phyloP scores from a whole-genome alignment of 2,888 invertebrate genomes.

The Drosophila monieri region DNA sequence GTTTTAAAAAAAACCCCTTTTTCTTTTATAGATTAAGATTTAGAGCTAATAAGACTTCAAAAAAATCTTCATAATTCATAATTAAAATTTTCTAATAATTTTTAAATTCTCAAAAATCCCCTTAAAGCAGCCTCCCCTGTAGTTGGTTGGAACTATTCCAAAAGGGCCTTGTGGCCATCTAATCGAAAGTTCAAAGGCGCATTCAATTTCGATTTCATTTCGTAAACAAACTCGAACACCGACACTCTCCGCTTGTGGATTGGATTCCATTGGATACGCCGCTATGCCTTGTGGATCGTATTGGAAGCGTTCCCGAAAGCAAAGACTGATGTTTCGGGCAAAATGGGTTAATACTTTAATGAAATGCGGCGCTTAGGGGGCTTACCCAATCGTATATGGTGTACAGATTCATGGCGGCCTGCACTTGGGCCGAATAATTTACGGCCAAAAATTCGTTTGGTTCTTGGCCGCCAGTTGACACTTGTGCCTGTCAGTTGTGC shows the following conservation, averaged over 20 bases:
- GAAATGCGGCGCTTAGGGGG: conserved; percentile 19
- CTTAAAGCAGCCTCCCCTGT: conserved; percentile 7
- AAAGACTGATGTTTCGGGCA: conserved; percentile 17
- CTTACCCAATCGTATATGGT: conserved; percentile 81
- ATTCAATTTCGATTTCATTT: conserved; percentile 38
- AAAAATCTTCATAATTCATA: too few relatives aligned
- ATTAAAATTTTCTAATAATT: not conserved
- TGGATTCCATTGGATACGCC: conserved; percentile 3
- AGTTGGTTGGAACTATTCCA: not conserved
- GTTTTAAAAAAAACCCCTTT: too few relatives aligned
- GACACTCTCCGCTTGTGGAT: conserved; percentile 14
- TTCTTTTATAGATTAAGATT: too few relatives aligned
- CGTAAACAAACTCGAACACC: conserved; percentile 32
- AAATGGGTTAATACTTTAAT: conserved; percentile 32
- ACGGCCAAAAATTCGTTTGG: conserved; percentile 30
- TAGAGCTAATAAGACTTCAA: too few relatives aligned
- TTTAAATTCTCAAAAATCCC: fast-evolving
- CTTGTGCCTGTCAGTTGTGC: conserved; percentile 59
- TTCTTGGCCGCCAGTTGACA: conserved; percentile 38
- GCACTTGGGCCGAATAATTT: conserved; percentile 42
- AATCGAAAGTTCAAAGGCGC: conserved; percentile 69
- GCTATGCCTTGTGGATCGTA: not conserved
- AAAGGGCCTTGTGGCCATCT: conserved; percentile 42
- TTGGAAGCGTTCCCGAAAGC: not conserved
- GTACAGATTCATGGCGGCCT: conserved; percentile 72